Evolutionary conservation across 2,797 vertebrate species (phyloP).

Genomic region (Myripristis jacobus): DNA sequence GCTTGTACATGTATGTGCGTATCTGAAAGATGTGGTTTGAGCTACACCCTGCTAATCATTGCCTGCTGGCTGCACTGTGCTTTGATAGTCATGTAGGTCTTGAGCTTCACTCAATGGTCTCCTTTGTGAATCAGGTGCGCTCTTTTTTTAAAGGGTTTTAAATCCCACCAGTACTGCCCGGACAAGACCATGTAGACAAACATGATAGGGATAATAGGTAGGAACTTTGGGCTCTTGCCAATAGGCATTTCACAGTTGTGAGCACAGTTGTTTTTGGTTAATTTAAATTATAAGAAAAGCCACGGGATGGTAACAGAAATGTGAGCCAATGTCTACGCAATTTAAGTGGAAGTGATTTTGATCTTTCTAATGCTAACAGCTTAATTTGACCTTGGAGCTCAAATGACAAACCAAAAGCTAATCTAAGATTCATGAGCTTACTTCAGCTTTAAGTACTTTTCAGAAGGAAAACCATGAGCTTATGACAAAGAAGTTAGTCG

Average conservation of each 20-base stretch:
- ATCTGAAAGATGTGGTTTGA: conserved; percentile 78
- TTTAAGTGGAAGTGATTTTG: conserved; percentile 17
- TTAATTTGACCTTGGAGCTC: conserved; percentile 13
- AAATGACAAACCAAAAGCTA: conserved; percentile 15
- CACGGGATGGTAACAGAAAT: background rate
- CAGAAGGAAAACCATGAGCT: conserved; percentile 52
- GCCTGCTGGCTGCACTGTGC: conserved; percentile 76
- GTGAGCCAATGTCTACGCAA: background rate
- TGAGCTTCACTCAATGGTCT: conserved; percentile 68
- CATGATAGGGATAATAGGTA: conserved; percentile 40
- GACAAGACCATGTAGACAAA: conserved; percentile 68
- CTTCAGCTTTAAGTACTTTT: conserved; percentile 33
- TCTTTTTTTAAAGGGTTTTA: conserved; percentile 69
- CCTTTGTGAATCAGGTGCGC: conserved; percentile 82
- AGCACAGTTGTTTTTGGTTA: conserved; percentile 19
- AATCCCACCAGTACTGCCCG: conserved; percentile 70
- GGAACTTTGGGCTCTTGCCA: conserved; percentile 40
- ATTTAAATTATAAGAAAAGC: conserved; percentile 16
- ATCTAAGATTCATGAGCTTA: conserved; percentile 7
- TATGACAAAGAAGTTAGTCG: conserved; percentile 60
- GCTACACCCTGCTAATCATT: conserved; percentile 83
- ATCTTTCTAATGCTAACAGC: conserved; percentile 19
- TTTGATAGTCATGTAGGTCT: conserved; percentile 78
- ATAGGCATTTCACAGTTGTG: conserved; percentile 20
- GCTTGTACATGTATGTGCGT: conserved; percentile 56